These are phyloP conservation scores for Zygaena filipendulae DNA, from an alignment of 2,888 invertebrate genomes.

Conservation along the genomic window DNA sequence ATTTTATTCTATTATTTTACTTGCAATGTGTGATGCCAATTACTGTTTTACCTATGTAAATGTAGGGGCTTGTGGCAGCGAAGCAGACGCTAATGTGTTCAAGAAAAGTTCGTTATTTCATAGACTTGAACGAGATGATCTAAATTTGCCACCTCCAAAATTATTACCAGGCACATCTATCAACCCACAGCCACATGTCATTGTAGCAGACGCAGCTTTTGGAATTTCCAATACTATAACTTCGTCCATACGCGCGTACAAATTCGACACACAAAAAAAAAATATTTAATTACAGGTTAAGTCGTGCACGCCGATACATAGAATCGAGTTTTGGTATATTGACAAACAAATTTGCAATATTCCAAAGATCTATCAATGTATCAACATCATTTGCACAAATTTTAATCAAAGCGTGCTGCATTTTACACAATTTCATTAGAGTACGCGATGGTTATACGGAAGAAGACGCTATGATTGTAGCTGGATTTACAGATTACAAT, in stretches of 20 bases:
- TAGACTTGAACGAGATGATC: conserved; percentile 17
- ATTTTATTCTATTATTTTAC: conserved; percentile 22
- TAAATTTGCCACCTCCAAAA: conserved; percentile 17
- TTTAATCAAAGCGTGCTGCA: conserved; percentile 20
- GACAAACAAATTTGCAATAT: conserved; percentile 24
- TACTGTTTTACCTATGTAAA: conserved; percentile 23
- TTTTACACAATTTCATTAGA: conserved; percentile 20
- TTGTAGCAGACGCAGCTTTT: conserved; percentile 23
- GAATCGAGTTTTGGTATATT: conserved; percentile 20
- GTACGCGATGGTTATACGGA: conserved; percentile 16
- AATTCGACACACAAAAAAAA: conserved; percentile 11
- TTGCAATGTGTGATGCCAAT: conserved; percentile 23
- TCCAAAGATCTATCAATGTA: conserved; percentile 20
- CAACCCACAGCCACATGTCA: conserved; percentile 19
- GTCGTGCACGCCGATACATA: conserved; percentile 17
- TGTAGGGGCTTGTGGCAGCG: conserved; percentile 22
- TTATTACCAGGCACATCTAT: conserved; percentile 20
- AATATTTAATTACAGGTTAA: conserved; percentile 15
- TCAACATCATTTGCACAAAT: conserved; percentile 18
- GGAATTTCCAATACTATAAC: conserved; percentile 19
- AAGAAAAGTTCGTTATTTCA: conserved; percentile 14
- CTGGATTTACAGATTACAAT: conserved; percentile 7
- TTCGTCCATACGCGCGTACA: conserved; percentile 11
- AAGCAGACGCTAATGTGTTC: conserved; percentile 20
- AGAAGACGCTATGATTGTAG: conserved; percentile 8